A percentile compares a stretch with the other conserved stretches of the same genome.
These are phyloP conservation scores for Epizoanthus stellaris DNA, from an alignment of 92 coral and sea anemone species.

Conservation along the genomic window DNA sequence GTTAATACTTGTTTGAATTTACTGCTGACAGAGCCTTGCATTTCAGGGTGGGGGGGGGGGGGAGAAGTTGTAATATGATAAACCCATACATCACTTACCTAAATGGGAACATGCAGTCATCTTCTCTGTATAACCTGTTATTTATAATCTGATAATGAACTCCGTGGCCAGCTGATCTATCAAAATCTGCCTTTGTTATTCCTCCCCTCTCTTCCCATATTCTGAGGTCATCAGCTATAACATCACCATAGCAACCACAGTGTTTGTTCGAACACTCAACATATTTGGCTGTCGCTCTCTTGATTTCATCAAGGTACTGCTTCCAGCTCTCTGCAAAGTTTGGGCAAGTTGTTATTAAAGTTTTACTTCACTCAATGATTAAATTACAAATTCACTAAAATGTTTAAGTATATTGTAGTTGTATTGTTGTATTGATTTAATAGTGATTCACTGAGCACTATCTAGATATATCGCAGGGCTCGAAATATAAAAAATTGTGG, in stretches of 20 bases:
- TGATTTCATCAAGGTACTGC: conserved; percentile 72
- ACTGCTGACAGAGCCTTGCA: no score
- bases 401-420: no score
- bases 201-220: conserved; percentile 93
- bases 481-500: no score
- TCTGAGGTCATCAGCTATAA: conserved; percentile 78
- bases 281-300: conserved; percentile 69
- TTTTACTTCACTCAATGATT: background rate
- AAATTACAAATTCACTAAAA: no score
- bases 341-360: background rate
- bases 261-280: conserved; percentile 88
- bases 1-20: no score
- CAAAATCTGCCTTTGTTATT: conserved; percentile 77
- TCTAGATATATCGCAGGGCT: no score
- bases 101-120: conserved; percentile 94
- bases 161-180: conserved; percentile 71
- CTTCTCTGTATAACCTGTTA: conserved; percentile 85
- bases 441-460: no score
- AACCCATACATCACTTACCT: conserved; percentile 57
- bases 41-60: no score
- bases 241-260: conserved; percentile 94
- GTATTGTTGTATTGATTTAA: no score
- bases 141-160: conserved; percentile 95
- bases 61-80: background rate
- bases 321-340: conserved; percentile 84